A percentile compares a stretch with the other conserved stretches of the same genome.
phyloP scores from a whole-genome alignment of 2,888 invertebrate species.

The Polymixis lichenea region DNA sequence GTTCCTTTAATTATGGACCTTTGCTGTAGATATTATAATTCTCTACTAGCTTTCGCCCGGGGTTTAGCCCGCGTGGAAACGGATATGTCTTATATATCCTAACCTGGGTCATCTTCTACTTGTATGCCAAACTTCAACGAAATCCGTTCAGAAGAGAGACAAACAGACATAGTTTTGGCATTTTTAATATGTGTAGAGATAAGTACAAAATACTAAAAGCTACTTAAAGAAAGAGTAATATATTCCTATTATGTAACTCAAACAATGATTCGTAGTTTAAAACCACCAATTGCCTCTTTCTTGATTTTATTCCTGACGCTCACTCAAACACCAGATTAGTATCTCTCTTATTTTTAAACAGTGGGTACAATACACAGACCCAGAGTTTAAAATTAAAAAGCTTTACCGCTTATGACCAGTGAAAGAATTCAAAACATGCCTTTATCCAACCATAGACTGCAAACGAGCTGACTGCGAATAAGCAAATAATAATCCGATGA shows the following conservation, averaged over 20 bases:
- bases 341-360: neutral
- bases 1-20: neutral
- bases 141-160: too few relatives aligned
- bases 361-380: neutral
- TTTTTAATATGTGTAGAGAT: too few relatives aligned
- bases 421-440: neutral
- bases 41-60: neutral
- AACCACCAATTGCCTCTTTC: too few relatives aligned
- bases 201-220: too few relatives aligned
- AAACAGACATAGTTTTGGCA: too few relatives aligned
- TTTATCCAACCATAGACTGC: neutral
- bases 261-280: too few relatives aligned
- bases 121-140: too few relatives aligned
- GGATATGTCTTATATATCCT: too few relatives aligned
- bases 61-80: too few relatives aligned
- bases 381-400: neutral
- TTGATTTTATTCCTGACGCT: neutral
- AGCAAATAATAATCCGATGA: constrained; percentile 4
- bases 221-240: too few relatives aligned
- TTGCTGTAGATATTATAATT: constrained; percentile 4
- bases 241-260: too few relatives aligned
- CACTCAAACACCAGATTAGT: neutral
- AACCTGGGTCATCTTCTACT: too few relatives aligned
- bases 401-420: neutral
- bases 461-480: neutral